Evolutionary conservation across 2,888 invertebrate species (phyloP).

Genomic region (Pristionchus exspectatus): DNA sequence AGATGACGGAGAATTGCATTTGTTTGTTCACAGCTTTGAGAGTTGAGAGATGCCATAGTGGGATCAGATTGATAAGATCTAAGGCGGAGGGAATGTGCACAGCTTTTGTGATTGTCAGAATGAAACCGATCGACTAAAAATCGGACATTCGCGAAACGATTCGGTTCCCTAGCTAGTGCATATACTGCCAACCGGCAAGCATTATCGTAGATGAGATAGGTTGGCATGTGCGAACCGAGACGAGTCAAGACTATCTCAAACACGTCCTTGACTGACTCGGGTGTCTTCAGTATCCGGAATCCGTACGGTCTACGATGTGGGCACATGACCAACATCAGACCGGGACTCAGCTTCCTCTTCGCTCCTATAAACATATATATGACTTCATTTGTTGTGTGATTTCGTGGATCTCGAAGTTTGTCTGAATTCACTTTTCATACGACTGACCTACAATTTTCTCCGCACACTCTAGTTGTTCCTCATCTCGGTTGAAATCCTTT

Average conservation of each 20-base stretch:
- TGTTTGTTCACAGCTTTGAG: too few relatives aligned
- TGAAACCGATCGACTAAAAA: constrained; percentile 22
- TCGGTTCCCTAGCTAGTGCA: not conserved
- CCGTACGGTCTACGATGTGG: not conserved
- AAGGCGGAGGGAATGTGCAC: constrained; percentile 18
- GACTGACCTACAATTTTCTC: constrained; percentile 20
- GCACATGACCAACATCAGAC: not conserved
- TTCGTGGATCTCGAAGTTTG: not conserved
- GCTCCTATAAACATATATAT: not conserved
- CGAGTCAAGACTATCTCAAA: not conserved
- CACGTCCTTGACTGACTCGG: not conserved
- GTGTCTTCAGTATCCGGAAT: constrained; percentile 4
- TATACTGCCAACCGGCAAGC: constrained; percentile 1
- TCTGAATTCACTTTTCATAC: too few relatives aligned
- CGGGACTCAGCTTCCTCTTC: not conserved
- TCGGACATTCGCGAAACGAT: too few relatives aligned
- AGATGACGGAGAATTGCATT: too few relatives aligned
- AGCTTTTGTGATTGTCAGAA: not conserved
- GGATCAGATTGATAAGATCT: too few relatives aligned
- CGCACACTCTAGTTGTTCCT: too few relatives aligned
- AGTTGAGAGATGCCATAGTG: too few relatives aligned
- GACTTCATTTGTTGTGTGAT: too few relatives aligned
- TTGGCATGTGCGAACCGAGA: not conserved
- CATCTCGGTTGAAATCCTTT: too few relatives aligned
- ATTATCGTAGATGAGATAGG: constrained; percentile 5